Evolutionary conservation across 2,797 vertebrate species (phyloP).

Genomic region (Scyliorhinus canicula): DNA sequence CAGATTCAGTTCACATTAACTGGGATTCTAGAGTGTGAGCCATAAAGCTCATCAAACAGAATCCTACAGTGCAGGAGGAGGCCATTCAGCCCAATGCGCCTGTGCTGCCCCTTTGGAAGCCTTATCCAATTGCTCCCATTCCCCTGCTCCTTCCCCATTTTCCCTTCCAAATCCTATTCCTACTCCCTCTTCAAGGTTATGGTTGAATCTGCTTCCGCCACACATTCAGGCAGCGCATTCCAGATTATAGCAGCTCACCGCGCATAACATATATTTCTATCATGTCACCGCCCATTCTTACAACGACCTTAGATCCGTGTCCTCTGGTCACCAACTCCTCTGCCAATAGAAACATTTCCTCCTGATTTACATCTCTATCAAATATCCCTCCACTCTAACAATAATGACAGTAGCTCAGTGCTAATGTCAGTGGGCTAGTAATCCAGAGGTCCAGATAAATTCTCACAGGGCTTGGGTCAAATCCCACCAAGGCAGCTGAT

Average conservation of each 20-base stretch:
- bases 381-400: neutral
- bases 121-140: neutral
- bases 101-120: neutral
- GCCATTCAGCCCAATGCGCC: no score
- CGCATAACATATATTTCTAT: neutral
- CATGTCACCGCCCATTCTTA: neutral
- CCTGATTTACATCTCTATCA: neutral
- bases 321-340: neutral
- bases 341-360: neutral
- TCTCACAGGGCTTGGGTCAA: no score
- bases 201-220: neutral
- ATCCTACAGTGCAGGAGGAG: no score
- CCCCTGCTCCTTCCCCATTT: neutral
- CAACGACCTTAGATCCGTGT: neutral
- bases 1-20: no score
- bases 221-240: no score
- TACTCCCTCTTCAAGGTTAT: neutral
- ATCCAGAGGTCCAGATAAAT: no score
- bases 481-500: no score
- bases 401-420: neutral
- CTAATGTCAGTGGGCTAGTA: no score
- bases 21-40: no score
- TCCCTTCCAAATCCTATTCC: neutral
- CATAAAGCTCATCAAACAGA: no score
- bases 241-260: neutral